Base-by-base conservation (phyloP, 2,888 invertebrate genomes). In the Spicauda simplicius region DNA sequence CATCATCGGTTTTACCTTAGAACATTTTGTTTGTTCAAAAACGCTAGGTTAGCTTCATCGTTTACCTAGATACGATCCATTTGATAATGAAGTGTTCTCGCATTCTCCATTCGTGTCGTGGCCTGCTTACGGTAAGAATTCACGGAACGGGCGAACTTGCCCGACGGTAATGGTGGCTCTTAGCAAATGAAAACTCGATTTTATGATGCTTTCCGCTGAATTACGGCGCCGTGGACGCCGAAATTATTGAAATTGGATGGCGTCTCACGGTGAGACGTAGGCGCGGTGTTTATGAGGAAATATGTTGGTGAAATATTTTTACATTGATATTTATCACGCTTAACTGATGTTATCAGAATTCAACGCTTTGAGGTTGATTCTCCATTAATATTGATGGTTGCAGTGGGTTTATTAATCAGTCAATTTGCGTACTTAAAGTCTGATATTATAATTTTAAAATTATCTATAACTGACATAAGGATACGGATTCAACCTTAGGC, bases 151-250 rank as follows among this genome's bases (percentile, higher is more conserved):
- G 25, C 76, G 14, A 14, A 81, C 83, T 80, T 79, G 81, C 71
- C 73, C 80, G 78, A 79, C 74, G 72, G 77, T 82, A 85, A 85
- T 83, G 77, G 80, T 69, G 69, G 83, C 88, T 87, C 84, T 90
- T 89, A 86, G 85, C 84, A 83, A 90, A 90, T 88, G 84, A 88
- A 88, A 87, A 86, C 81, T 84, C 81, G 76, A 86, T 89, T 88
- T 89, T 87, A 90, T 80, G 84, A 86, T 76, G 85, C 86, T 85
- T 81, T 87, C 81, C 82, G 77, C 77, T 74, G 80, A 85, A 90
- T 90, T 86, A 82, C 80, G 75, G 76, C 70, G 73, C 71, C 70
- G 76, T 76, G 74, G 74, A 79, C 73, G 77, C 73, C 74, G 33
- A 62, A 61, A 62, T 62, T 52, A 61, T 57, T 67, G 52, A 41